phyloP scores from a whole-genome alignment of 1,140 invertebrate genomes.

The Danaus melanippus region DNA sequence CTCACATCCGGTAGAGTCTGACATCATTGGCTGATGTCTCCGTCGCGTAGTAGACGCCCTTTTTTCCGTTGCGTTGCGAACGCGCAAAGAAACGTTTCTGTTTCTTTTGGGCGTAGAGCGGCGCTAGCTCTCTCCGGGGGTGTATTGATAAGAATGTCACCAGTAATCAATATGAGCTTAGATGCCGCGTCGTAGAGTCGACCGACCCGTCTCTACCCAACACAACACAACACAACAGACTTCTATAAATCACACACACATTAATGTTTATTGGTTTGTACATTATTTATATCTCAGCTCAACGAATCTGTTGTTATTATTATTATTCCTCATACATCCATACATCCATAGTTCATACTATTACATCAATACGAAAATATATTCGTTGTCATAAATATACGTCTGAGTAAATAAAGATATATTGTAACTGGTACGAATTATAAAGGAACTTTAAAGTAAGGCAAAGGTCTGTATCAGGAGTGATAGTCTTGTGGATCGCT shows the following conservation, averaged over 20 bases:
- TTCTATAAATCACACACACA: too few relatives aligned
- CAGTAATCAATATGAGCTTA: conserved; percentile 71
- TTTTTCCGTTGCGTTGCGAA: conserved; percentile 63
- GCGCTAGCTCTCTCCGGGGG: conserved; percentile 60
- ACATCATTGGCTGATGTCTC: conserved; percentile 40
- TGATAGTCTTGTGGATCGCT: conserved; percentile 13
- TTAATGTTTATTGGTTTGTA: too few relatives aligned
- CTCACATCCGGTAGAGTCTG: conserved; percentile 19
- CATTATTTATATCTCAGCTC: too few relatives aligned
- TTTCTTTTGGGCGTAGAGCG: conserved; percentile 65
- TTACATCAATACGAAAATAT: too few relatives aligned
- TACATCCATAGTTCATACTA: too few relatives aligned
- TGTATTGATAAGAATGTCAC: conserved; percentile 77
- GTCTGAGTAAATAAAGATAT: too few relatives aligned
- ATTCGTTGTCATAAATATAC: too few relatives aligned
- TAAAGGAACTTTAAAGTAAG: too few relatives aligned
- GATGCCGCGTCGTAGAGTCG: conserved; percentile 28
- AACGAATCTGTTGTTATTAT: too few relatives aligned
- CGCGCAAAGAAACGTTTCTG: conserved; percentile 67
- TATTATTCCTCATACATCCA: too few relatives aligned
- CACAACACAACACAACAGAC: neutral
- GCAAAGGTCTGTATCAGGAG: neutral
- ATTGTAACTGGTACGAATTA: too few relatives aligned
- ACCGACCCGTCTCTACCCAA: conserved; percentile 14
- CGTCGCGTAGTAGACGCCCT: conserved; percentile 57